Percentiles rank a stretch among this genome's conserved stretches.
phyloP scores from a whole-genome alignment of 2,888 invertebrate genomes.

The Leptarthrus brevirostris region DNA sequence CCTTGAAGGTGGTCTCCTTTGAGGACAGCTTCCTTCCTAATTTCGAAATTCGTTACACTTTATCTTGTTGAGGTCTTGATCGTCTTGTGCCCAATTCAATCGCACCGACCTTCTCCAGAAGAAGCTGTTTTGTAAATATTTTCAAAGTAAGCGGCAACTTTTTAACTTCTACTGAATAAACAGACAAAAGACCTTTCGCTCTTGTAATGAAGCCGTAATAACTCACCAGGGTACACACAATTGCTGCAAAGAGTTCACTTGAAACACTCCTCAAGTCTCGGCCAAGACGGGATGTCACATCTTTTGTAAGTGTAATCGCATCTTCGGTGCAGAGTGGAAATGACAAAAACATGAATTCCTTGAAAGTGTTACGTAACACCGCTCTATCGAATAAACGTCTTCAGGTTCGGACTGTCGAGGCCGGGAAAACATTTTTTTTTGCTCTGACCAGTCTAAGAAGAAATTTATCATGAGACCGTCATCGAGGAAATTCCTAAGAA shows the following conservation, averaged over 20 bases:
- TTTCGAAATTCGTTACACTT: constrained; percentile 25
- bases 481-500: constrained; percentile 39
- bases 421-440: not conserved
- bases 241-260: not conserved
- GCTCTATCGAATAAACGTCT: too few species aligned
- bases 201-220: constrained; percentile 40
- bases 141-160: constrained; percentile 30
- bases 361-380: constrained; percentile 25
- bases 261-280: constrained; percentile 4
- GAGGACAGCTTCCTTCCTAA: not conserved
- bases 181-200: constrained; percentile 7
- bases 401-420: too few species aligned
- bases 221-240: constrained; percentile 17
- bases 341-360: constrained; percentile 39
- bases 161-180: not conserved
- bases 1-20: constrained; percentile 22
- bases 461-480: constrained; percentile 43
- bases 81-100: constrained; percentile 1
- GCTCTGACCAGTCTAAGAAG: not conserved
- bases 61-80: constrained; percentile 2
- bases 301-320: constrained; percentile 26
- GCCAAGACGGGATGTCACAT: constrained; percentile 31
- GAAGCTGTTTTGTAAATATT: constrained; percentile 39
- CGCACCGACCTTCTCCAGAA: constrained; percentile 16
- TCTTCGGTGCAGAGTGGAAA: constrained; percentile 1